These are phyloP conservation scores for Vanessa tameamea DNA, from an alignment of 1,140 invertebrate genomes.

Conservation along the genomic window DNA sequence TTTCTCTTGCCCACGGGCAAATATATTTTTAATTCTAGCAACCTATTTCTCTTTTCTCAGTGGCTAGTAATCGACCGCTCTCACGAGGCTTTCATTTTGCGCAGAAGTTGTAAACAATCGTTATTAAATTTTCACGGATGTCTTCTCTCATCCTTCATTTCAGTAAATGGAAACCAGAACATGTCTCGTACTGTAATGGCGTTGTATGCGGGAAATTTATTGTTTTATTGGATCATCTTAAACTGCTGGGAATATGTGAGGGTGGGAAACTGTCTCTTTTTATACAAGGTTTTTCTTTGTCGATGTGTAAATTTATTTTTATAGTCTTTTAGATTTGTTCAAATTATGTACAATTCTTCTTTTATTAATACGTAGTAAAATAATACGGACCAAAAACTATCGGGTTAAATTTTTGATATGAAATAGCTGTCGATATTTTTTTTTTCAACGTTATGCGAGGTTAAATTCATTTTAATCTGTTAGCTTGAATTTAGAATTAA, in stretches of 20 bases:
- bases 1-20: constrained; percentile 27
- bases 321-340: too few species aligned
- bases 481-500: too few species aligned
- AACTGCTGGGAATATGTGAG: constrained; percentile 5
- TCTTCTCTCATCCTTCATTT: constrained; percentile 57
- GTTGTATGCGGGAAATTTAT: constrained; percentile 34
- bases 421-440: too few species aligned
- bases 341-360: too few species aligned
- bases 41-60: constrained; percentile 53
- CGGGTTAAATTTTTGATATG: too few species aligned
- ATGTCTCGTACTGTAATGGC: constrained; percentile 45
- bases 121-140: constrained; percentile 77
- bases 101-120: constrained; percentile 72
- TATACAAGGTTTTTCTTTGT: background rate
- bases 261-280: background rate
- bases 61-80: constrained; percentile 58
- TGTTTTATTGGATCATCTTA: constrained; percentile 31
- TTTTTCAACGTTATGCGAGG: too few species aligned
- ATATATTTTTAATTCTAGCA: constrained; percentile 45
- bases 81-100: constrained; percentile 66
- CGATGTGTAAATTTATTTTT: background rate
- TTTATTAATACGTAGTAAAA: too few species aligned
- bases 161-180: constrained; percentile 51
- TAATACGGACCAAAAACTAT: too few species aligned
- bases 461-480: too few species aligned